phyloP scores from a whole-genome alignment of 2,888 invertebrate genomes.

The Pantelozetes paolii region DNA sequence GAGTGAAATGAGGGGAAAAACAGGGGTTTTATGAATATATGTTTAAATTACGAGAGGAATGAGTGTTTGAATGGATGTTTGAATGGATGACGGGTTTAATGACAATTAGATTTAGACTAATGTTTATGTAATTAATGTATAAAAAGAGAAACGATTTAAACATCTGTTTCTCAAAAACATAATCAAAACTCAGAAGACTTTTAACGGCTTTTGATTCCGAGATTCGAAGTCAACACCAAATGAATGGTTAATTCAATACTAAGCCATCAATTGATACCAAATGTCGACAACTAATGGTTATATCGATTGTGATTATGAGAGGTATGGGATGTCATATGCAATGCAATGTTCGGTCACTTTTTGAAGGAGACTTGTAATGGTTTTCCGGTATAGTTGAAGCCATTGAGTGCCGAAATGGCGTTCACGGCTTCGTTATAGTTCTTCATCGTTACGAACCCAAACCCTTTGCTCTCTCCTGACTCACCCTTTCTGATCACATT shows the following conservation, averaged over 20 bases:
- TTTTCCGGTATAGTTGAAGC: slow-evolving; percentile 50
- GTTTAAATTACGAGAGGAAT: too few species aligned
- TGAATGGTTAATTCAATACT: slow-evolving; percentile 11
- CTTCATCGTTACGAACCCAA: slow-evolving; percentile 55
- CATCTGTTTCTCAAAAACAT: neutral
- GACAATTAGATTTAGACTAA: neutral
- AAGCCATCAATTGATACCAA: neutral
- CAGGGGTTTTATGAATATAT: too few species aligned
- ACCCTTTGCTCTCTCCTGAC: slow-evolving; percentile 52
- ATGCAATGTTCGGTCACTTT: slow-evolving; percentile 35
- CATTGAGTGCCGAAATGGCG: slow-evolving; percentile 53
- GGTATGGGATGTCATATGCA: neutral
- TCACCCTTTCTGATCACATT: slow-evolving; percentile 52
- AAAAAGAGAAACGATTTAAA: neutral
- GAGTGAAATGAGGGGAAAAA: neutral
- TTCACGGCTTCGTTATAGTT: slow-evolving; percentile 53
- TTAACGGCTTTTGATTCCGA: neutral
- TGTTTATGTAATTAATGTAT: neutral
- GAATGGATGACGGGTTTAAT: too few species aligned
- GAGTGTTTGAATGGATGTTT: neutral
- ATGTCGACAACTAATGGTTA: neutral
- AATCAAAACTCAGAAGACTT: slow-evolving; percentile 1
- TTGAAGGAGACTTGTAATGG: slow-evolving; percentile 53
- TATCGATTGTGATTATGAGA: neutral
- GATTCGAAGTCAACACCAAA: neutral